These are phyloP conservation scores for Drosophila leontia DNA, from an alignment of 1,140 invertebrate species.

Conservation along the genomic window DNA sequence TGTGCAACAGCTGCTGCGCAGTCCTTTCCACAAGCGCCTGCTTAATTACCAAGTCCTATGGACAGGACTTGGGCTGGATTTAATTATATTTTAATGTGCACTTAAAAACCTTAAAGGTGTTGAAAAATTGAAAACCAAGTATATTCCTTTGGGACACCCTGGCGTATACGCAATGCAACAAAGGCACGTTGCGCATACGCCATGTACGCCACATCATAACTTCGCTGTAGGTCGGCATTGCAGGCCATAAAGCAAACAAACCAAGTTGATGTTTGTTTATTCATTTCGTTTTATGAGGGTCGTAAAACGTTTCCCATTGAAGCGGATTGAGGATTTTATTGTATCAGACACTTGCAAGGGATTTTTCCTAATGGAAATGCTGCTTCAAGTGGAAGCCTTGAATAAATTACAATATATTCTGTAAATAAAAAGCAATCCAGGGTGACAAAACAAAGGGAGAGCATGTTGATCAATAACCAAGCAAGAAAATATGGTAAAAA, in stretches of 20 bases:
- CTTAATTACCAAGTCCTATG: slow-evolving; percentile 28
- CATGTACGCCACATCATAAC: slow-evolving; percentile 29
- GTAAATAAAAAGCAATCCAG: not conserved
- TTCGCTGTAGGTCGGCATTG: not conserved
- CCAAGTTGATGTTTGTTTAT: slow-evolving; percentile 34
- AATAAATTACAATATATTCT: slow-evolving; percentile 15
- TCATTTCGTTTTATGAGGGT: slow-evolving; percentile 35
- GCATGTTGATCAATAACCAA: not conserved
- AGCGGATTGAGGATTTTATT: slow-evolving; percentile 30
- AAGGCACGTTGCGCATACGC: slow-evolving; percentile 51
- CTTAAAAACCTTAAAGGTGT: slow-evolving; percentile 42
- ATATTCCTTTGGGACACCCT: not conserved
- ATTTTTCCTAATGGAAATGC: slow-evolving; percentile 38
- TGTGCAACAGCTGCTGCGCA: slow-evolving; percentile 64
- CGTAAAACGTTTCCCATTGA: slow-evolving; percentile 41
- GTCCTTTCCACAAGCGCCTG: slow-evolving; percentile 16
- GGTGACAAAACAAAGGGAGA: not conserved
- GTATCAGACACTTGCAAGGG: slow-evolving; percentile 14
- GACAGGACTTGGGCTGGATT: slow-evolving; percentile 13
- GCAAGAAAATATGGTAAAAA: not conserved
- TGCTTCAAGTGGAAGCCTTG: slow-evolving; percentile 15
- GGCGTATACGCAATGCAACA: slow-evolving; percentile 30
- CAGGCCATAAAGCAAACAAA: slow-evolving; percentile 17
- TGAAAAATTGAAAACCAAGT: slow-evolving; percentile 25
- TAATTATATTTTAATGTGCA: slow-evolving; percentile 40